These are phyloP conservation scores for Drosophila truncata DNA, from an alignment of 1,140 invertebrate species.

Conservation along the genomic window DNA sequence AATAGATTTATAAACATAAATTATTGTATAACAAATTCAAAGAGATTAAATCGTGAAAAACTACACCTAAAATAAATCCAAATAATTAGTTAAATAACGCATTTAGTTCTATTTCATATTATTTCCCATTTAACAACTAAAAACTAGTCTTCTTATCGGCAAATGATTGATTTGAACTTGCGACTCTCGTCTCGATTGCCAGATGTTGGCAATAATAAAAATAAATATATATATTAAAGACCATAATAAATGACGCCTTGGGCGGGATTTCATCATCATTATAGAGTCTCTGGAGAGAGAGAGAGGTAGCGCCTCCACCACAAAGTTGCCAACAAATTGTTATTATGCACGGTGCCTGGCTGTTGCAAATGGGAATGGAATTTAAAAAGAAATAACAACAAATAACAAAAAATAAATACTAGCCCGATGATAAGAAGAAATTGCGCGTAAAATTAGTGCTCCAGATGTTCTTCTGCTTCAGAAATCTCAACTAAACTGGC, in stretches of 20 bases:
- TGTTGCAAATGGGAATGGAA: conserved; percentile 25
- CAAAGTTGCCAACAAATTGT: conserved; percentile 24
- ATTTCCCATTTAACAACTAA: conserved; percentile 7
- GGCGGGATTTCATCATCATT: conserved; percentile 25
- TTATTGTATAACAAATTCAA: conserved; percentile 47
- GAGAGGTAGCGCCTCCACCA: background rate
- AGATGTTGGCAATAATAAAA: conserved; percentile 10
- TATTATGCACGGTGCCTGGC: conserved; percentile 16
- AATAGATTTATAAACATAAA: conserved; percentile 44
- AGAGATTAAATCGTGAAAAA: conserved; percentile 10
- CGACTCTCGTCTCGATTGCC: conserved; percentile 1
- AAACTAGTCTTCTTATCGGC: conserved; percentile 29
- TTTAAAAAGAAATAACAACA: conserved; percentile 9
- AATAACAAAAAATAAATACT: conserved; percentile 8
- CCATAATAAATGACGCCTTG: conserved; percentile 33
- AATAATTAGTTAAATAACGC: background rate
- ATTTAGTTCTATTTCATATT: background rate
- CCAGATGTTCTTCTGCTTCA: conserved; percentile 8
- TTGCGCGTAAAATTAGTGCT: conserved; percentile 18
- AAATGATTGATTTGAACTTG: conserved; percentile 34
- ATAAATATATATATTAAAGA: conserved; percentile 9
- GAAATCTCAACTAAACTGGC: background rate
- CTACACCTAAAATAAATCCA: background rate
- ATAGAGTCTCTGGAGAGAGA: background rate
- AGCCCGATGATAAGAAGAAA: conserved; percentile 29